Base-by-base conservation (phyloP, 2,113 vertebrate genomes). In the Cheirogaleus medius region DNA sequence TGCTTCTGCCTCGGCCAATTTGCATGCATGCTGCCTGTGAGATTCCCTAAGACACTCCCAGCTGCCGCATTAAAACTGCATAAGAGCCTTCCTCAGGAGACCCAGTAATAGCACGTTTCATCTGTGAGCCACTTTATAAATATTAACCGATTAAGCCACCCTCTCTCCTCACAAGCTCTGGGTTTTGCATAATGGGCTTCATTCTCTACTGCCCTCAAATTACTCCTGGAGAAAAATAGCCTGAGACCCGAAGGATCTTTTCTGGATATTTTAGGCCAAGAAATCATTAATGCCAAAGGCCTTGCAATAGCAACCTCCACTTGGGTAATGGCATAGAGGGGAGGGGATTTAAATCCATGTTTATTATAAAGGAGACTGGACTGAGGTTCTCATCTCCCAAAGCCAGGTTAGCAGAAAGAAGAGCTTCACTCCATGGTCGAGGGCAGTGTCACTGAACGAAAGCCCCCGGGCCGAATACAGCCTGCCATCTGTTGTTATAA, bases 121-220 rank as follows among this genome's bases (percentile, higher is more conserved):
- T 93, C 76, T 84, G 37, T 27, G 76, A 94, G 44, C 34, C 91
- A 71, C 91, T 97, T 92, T 80, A 90, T 71, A 97, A 95, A 94
- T 49, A 86, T 74, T 92, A 94, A 88, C 89, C 86, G 52, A 77
- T 81, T 64, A 91, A 92, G 58, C 60, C 2, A 1, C 78, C 73
- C 73, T 89, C 18, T 69, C 32, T 95, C 89, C 91, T 87, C 73
- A 42, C 8, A 87, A 80, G 39, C 42, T 87, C 86, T 78, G 73
- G 68, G 85, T 15, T 96, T 97, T 74, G 20, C 54, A 32, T 1
- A 64, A 71, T 58, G 78, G 81, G 83, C 89, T 87, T 34, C 83
- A 71, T 76, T 84, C 25, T 92, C 68, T 1, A 44, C 39, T 49
- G 34, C 32, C 87, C 83, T 97, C 68, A 78, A 15, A 49, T 66